Conservation (phyloP, 2,113 vertebrate species). For the Chunga burmeisteri region DNA sequence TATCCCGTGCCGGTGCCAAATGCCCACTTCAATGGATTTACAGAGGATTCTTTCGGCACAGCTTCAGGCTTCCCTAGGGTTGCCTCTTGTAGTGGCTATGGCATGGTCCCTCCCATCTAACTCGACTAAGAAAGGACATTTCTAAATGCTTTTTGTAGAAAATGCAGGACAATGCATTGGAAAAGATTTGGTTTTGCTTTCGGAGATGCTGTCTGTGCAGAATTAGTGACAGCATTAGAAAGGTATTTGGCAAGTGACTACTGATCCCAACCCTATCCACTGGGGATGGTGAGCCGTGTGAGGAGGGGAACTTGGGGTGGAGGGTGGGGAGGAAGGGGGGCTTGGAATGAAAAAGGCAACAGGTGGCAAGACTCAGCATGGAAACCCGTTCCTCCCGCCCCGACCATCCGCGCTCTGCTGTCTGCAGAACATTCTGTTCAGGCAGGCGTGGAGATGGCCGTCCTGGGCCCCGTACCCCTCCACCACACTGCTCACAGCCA, state of each 20-base stretch:
- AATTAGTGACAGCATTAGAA: constrained; percentile 67
- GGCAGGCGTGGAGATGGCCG: background rate
- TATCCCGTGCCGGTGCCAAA: background rate
- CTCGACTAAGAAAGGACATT: background rate
- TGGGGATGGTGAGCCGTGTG: constrained; percentile 41
- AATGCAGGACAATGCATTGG: background rate
- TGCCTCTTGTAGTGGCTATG: background rate
- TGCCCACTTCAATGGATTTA: background rate
- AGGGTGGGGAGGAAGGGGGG: constrained; percentile 34
- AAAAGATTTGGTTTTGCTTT: background rate
- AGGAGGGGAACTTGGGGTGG: constrained; percentile 28
- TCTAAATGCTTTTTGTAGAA: background rate
- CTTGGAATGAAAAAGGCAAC: constrained; percentile 59
- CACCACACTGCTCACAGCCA: rapidly evolving
- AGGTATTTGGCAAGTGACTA: constrained; percentile 68
- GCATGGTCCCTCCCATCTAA: background rate
- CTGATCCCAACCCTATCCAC: constrained; percentile 59
- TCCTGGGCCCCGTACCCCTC: background rate
- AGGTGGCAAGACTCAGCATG: constrained; percentile 64
- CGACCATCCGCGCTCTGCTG: background rate
- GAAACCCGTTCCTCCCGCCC: background rate
- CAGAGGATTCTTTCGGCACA: background rate
- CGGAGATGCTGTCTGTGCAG: constrained; percentile 54
- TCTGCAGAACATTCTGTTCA: constrained; percentile 5
- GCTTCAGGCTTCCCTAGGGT: background rate